Evolutionary conservation across 2,797 vertebrate species (phyloP).

Genomic region (Garrulus glandarius): DNA sequence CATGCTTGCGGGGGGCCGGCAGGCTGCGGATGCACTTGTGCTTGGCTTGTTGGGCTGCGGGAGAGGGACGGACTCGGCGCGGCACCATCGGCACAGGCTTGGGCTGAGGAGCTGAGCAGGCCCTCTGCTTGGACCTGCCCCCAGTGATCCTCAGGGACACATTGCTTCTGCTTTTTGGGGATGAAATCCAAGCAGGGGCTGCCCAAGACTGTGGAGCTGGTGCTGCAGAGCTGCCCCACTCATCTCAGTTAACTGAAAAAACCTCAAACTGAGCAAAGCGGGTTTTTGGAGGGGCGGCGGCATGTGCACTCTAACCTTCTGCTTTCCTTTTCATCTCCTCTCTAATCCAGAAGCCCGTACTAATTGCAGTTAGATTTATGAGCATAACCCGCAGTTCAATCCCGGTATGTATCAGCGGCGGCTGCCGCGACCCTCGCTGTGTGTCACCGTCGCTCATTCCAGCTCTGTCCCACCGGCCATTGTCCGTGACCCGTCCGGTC

Average conservation of each 20-base stretch:
- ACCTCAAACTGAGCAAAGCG: not conserved
- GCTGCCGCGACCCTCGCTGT: constrained; percentile 54
- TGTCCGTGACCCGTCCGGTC: constrained; percentile 16
- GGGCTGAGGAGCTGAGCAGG: not conserved
- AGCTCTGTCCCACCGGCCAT: constrained; percentile 61
- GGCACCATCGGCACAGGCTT: not conserved
- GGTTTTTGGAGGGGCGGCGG: constrained; percentile 51
- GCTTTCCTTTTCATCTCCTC: constrained; percentile 87
- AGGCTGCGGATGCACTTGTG: not conserved
- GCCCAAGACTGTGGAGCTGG: not conserved
- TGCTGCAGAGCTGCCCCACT: constrained; percentile 5
- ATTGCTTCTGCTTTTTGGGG: not conserved
- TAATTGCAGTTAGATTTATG: constrained; percentile 98
- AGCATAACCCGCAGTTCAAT: constrained; percentile 89
- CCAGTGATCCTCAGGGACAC: not conserved
- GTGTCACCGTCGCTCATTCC: constrained; percentile 65
- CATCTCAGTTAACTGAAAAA: not conserved
- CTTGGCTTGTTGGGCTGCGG: constrained; percentile 20
- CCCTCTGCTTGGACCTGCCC: not conserved
- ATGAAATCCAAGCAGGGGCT: not conserved
- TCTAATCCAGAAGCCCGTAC: constrained; percentile 92
- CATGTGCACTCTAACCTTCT: constrained; percentile 81
- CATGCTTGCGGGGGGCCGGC: not conserved
- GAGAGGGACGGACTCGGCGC: not conserved
- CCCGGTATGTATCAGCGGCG: constrained; percentile 88